Evolutionary conservation across 2,888 invertebrate genomes (phyloP), one percentile per base, ranked within the genome.

Genomic region (Ormyrus labotus): DNA sequence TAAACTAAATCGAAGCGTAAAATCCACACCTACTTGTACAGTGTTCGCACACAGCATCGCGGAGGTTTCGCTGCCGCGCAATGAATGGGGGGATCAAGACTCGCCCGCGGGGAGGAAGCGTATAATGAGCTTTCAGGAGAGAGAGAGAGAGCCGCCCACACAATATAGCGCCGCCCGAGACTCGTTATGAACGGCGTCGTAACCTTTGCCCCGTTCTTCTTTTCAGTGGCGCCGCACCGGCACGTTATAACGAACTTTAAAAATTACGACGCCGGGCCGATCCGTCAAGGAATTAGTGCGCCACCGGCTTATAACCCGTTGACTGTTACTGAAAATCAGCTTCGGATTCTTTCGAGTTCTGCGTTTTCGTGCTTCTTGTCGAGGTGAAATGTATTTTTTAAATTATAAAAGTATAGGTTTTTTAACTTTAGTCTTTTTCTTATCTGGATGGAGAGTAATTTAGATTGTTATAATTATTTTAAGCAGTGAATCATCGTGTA

Each of bases 111-210:
- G 76, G 61, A 19, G 50, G 57, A 48, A 34, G 47, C 48, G 71
- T 71, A 34, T 77, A 80, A 80, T 77, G 76, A 80, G 80, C 80
- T 80, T 80, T 72, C 68, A 68, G 63, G 50, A 72, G 34, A 34
- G 34, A 34, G 34, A 34, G 34, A 7, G 71, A 51, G 78, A 50
- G n/a, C 55, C 63, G 48, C 69, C 9, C 68, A 34, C 48, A 53
- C 51, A 65, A 69, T 60, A 61, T 51, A 55, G 19, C 19, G 60
- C n/a, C 58, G n/a, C 69, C 64, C 8, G 9, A 34, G 63, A 63
- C 67, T 78, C 78, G 19, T 67, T 67, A 72, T 13, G 72, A 65
- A 45, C 73, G 64, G n/a, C 61, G 61, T 45, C 60, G 45, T 73
- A 68, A 79, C 73, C 73, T 73, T 69, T 69, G 76, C 73, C 77